Conservation (phyloP, 2,113 vertebrate genomes). For the Neoarius graeffei region DNA sequence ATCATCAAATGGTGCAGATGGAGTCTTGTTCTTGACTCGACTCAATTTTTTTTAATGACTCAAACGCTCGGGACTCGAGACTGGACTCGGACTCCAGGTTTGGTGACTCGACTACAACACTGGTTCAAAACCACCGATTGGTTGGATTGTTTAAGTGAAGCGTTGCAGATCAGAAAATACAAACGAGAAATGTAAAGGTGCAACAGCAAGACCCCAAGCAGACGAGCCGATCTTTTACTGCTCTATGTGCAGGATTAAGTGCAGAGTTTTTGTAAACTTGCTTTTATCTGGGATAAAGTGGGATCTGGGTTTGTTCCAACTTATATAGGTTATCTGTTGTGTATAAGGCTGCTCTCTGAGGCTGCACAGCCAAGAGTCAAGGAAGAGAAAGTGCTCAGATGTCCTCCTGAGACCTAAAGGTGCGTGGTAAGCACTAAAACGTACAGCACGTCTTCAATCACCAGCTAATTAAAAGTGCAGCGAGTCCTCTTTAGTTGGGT, state of each 20-base stretch:
- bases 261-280: not conserved
- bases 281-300: conserved; percentile 12
- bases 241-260: not conserved
- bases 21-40: too few relatives aligned
- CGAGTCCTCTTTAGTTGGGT: not conserved
- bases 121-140: not conserved
- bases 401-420: not conserved
- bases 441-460: conserved; percentile 13
- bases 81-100: too few relatives aligned
- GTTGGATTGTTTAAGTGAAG: not conserved
- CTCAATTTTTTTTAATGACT: too few relatives aligned
- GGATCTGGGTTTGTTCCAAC: not conserved
- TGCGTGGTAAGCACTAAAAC: not conserved
- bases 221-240: not conserved
- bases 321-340: conserved; percentile 5
- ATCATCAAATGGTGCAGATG: too few relatives aligned
- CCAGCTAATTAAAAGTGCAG: conserved; percentile 21
- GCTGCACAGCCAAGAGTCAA: not conserved
- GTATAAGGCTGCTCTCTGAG: not conserved
- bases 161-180: not conserved
- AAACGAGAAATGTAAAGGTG: not conserved
- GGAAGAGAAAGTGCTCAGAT: not conserved
- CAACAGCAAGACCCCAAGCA: not conserved
- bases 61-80: too few relatives aligned
- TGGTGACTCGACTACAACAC: too few relatives aligned